Evolutionary conservation across 1,140 invertebrate species (phyloP).

Genomic region (Thalassaphorura encarpata): DNA sequence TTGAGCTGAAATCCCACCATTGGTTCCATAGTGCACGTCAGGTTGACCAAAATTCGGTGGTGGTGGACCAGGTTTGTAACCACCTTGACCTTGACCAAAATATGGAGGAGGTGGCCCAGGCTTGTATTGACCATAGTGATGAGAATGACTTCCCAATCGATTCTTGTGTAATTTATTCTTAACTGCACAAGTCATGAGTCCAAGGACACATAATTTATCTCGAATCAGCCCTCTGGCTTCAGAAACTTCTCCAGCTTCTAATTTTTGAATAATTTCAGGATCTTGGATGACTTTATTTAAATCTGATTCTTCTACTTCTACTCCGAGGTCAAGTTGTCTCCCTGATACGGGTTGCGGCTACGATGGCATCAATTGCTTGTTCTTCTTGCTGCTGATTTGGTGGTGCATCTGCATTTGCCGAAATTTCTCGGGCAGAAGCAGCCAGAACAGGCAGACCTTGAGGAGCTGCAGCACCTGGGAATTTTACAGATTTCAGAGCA

Average conservation of each 20-base stretch:
- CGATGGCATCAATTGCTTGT: constrained; percentile 24
- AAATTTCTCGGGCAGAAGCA: too few relatives aligned
- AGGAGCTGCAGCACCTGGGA: not conserved
- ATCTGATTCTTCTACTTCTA: constrained; percentile 36
- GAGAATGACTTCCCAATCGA: constrained; percentile 4
- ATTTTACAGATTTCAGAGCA: too few relatives aligned
- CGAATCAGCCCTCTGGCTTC: constrained; percentile 67
- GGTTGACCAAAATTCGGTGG: constrained; percentile 4
- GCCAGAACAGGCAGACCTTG: too few relatives aligned
- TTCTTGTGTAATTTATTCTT: not conserved
- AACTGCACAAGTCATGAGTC: constrained; percentile 52
- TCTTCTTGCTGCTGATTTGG: not conserved
- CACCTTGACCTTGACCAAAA: not conserved
- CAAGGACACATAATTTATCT: constrained; percentile 63
- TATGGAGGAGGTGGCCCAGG: not conserved
- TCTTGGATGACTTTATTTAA: constrained; percentile 65
- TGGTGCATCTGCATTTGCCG: not conserved
- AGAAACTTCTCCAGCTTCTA: constrained; percentile 62
- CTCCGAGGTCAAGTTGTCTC: constrained; percentile 48
- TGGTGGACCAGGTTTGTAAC: not conserved
- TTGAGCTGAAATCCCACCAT: not conserved
- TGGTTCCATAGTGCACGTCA: not conserved
- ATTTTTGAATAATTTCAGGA: constrained; percentile 53
- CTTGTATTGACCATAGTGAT: constrained; percentile 17
- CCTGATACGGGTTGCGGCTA: constrained; percentile 47